phyloP scores from a whole-genome alignment of 2,888 invertebrate genomes.

The Caenorhabditis uteleia region DNA sequence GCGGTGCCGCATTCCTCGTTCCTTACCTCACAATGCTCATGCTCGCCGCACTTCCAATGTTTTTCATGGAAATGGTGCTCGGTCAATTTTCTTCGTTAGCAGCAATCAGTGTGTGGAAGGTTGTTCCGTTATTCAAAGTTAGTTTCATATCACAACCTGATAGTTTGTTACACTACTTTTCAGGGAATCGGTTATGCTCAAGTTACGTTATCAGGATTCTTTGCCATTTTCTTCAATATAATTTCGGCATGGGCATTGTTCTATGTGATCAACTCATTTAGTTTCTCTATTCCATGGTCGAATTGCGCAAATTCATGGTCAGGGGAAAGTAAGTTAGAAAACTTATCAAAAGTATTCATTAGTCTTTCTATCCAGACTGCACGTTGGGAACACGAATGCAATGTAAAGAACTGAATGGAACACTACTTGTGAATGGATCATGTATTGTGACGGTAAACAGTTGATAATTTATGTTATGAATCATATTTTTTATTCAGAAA shows the following conservation, averaged over 20 bases:
- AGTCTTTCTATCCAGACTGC: conserved; percentile 49
- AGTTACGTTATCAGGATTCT: conserved; percentile 73
- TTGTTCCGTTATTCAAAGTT: conserved; percentile 79
- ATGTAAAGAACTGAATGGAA: conserved; percentile 62
- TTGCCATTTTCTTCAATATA: conserved; percentile 74
- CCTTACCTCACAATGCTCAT: conserved; percentile 82
- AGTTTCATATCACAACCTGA: conserved; percentile 25
- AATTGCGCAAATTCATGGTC: conserved; percentile 87
- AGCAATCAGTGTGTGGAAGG: conserved; percentile 83
- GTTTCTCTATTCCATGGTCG: conserved; percentile 86
- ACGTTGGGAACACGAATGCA: conserved; percentile 58
- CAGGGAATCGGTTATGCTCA: conserved; percentile 74
- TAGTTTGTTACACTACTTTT: not conserved
- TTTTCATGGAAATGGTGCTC: conserved; percentile 81
- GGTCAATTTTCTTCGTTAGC: conserved; percentile 79
- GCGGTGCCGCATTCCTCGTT: conserved; percentile 78
- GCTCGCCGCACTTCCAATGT: conserved; percentile 81
- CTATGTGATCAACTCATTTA: conserved; percentile 78
- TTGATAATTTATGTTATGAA: conserved; percentile 3
- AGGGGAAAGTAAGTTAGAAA: conserved; percentile 72
- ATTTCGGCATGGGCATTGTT: conserved; percentile 74
- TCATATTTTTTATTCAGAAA: conserved; percentile 4
- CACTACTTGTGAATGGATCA: conserved; percentile 63
- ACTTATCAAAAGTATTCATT: not conserved
- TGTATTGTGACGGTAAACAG: conserved; percentile 45